A percentile compares a stretch with the other conserved stretches of the same genome.
Conservation (phyloP, 2,888 invertebrate species). For the Stenoptilia bipunctidactyla region DNA sequence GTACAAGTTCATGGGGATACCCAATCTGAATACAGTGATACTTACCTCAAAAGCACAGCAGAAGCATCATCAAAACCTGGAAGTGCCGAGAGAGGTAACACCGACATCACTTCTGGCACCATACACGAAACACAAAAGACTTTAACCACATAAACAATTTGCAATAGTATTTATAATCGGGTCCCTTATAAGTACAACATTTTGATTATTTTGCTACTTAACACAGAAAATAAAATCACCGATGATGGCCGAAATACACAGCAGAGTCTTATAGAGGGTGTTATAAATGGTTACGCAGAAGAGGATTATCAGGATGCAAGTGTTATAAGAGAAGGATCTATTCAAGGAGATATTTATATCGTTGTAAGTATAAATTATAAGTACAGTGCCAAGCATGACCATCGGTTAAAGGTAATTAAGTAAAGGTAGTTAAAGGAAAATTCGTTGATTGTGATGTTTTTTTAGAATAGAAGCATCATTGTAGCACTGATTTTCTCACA, state of each 20-base stretch:
- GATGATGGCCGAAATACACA: slow-evolving; percentile 54
- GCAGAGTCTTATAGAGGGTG: slow-evolving; percentile 63
- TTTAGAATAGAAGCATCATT: slow-evolving; percentile 56
- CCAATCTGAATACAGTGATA: slow-evolving; percentile 50
- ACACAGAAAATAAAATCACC: slow-evolving; percentile 49
- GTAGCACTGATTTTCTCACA: slow-evolving; percentile 56
- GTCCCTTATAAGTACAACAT: slow-evolving; percentile 59
- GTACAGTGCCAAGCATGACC: slow-evolving; percentile 36
- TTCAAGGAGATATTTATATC: slow-evolving; percentile 47
- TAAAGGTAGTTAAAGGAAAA: slow-evolving; percentile 43
- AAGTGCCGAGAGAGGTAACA: slow-evolving; percentile 57
- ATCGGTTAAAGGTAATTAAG: slow-evolving; percentile 49
- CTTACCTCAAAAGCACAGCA: slow-evolving; percentile 44
- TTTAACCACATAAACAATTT: slow-evolving; percentile 36
- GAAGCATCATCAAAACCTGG: slow-evolving; percentile 41
- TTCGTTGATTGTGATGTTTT: slow-evolving; percentile 59
- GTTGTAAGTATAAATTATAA: slow-evolving; percentile 56
- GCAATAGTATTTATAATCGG: slow-evolving; percentile 36
- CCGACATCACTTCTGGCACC: slow-evolving; percentile 54
- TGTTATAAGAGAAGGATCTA: slow-evolving; percentile 43
- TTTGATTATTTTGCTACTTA: slow-evolving; percentile 68
- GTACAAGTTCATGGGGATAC: slow-evolving; percentile 62
- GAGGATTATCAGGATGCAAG: slow-evolving; percentile 64
- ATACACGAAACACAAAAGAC: slow-evolving; percentile 52
- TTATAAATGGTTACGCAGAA: slow-evolving; percentile 58